phyloP scores from a whole-genome alignment of 2,888 invertebrate genomes.

The Plebejus argus region DNA sequence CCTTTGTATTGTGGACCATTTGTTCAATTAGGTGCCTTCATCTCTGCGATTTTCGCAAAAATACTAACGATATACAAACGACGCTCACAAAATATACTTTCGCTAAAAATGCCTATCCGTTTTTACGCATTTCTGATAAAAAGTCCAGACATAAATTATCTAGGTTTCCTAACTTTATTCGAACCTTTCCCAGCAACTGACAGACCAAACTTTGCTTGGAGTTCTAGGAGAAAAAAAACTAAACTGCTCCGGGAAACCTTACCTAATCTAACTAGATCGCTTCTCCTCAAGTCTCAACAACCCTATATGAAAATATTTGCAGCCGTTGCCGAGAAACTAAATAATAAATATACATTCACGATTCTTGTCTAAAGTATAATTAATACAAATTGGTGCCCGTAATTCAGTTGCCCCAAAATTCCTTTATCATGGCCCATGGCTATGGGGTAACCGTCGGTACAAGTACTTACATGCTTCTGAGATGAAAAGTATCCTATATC shows the following conservation, averaged over 20 bases:
- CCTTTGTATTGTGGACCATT: constrained; percentile 14
- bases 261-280: not conserved
- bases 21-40: constrained; percentile 1
- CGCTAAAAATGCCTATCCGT: not conserved
- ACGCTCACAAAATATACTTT: not conserved
- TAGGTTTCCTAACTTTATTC: not conserved
- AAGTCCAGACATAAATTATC: not conserved
- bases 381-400: too few relatives aligned
- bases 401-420: too few relatives aligned
- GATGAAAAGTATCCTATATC: too few relatives aligned
- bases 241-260: not conserved
- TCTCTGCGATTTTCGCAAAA: constrained; percentile 6
- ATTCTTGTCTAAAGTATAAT: too few relatives aligned
- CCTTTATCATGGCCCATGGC: too few relatives aligned
- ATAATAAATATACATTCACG: too few relatives aligned
- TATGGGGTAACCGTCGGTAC: too few relatives aligned
- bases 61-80: constrained; percentile 11
- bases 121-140: not conserved
- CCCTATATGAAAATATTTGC: too few relatives aligned
- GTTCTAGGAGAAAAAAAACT: not conserved
- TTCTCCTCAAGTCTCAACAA: too few relatives aligned
- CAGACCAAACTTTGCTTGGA: not conserved
- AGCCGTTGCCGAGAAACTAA: too few relatives aligned
- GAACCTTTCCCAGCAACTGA: not conserved
- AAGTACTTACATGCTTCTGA: too few relatives aligned